Evolutionary conservation across 2,888 invertebrate species (phyloP).

Genomic region (Kryphioiulus occultus): DNA sequence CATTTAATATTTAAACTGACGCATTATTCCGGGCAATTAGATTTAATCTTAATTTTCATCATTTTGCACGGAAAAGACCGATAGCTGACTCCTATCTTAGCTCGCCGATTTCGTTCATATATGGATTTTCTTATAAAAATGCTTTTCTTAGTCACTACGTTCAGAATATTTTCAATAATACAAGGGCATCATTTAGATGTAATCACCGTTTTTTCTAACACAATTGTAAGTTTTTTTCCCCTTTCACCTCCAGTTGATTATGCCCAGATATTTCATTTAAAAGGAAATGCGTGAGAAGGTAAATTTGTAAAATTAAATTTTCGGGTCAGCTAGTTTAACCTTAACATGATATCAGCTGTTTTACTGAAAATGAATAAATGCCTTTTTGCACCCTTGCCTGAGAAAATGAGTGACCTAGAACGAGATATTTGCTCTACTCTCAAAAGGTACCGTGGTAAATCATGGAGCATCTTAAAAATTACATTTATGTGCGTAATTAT

Average conservation of each 20-base stretch:
- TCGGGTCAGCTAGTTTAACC: neutral
- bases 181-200: neutral
- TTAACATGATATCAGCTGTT: neutral
- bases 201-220: neutral
- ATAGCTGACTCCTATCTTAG: neutral
- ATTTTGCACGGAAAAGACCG: neutral
- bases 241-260: neutral
- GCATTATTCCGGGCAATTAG: constrained; percentile 30
- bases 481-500: neutral
- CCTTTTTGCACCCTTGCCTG: neutral
- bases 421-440: neutral
- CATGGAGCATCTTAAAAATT: neutral
- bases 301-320: neutral
- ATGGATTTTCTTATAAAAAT: neutral
- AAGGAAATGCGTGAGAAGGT: neutral
- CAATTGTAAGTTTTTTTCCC: neutral
- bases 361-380: neutral
- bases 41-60: constrained; percentile 19
- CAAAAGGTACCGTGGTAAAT: neutral
- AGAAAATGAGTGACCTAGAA: constrained; percentile 25
- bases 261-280: neutral
- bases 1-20: constrained; percentile 30
- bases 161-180: neutral
- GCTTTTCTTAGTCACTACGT: neutral
- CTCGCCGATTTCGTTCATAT: neutral